Base-by-base conservation (phyloP, 2,888 invertebrate species). In the Diaperis boleti region DNA sequence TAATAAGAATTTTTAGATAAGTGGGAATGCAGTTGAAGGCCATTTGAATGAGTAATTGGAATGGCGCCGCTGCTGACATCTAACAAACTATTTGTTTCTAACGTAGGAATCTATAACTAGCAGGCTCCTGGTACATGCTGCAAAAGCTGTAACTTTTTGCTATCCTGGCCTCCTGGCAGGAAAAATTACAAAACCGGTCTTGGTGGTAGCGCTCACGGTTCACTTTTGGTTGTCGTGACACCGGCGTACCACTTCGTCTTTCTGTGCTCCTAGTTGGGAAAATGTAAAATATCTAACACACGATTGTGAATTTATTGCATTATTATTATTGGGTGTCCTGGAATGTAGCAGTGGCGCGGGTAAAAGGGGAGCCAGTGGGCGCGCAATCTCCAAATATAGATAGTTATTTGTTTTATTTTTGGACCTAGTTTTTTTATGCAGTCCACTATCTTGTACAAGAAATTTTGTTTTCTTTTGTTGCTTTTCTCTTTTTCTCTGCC, bases 271-370 rank as follows among this genome's bases (percentile, higher is more conserved):
- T 59, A 47, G 29, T 59, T 0, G 22, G 35, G 55, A 55, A 64
- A 60, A 64, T 64, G 64, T 64, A 55, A 55, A 45, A 47, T 60
- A 54, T 60, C 41, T 33, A 55, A 37, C 47, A 60, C 39, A 59
- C 29, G 33, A 49, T 17, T 49, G 31, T 47, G 47, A 47, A 47
- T 47, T 47, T 47, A 10, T 44, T n/a, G 13, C 20, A 42, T 42
- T 42, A 42, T 42, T 42, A 42, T 42, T 42, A 42, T 42, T 33
- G 11, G n/a, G 13, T n/a, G n/a, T n/a, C n/a, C n/a, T n/a, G n/a
- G n/a, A n/a, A n/a, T n/a, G n/a, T n/a, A n/a, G n/a, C n/a, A n/a
- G n/a, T n/a, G n/a, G n/a, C n/a, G n/a, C n/a, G n/a, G n/a, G n/a
- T n/a, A n/a, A n/a, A n/a, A n/a, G n/a, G n/a, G n/a, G n/a, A n/a